Conservation (phyloP, 2,888 invertebrate species). For the Choreutis nemorana region DNA sequence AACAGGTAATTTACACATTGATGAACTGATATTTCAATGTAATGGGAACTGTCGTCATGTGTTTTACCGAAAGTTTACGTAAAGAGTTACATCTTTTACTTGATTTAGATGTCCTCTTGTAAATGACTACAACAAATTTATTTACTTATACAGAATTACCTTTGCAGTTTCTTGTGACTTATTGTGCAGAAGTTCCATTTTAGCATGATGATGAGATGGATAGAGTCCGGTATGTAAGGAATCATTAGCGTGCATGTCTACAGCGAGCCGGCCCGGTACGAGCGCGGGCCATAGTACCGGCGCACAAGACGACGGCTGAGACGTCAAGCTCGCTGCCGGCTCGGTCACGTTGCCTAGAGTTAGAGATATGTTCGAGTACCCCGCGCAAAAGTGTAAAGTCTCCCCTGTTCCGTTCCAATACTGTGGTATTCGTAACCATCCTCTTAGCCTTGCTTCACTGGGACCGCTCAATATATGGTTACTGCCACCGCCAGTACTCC, state of each 20-base stretch:
- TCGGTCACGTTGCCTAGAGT: conserved; percentile 55
- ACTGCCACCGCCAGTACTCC: conserved; percentile 75
- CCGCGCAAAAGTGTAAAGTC: conserved; percentile 79
- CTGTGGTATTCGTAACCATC: conserved; percentile 82
- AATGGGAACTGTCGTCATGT: no score
- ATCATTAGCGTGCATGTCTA: conserved; percentile 74
- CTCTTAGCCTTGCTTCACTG: conserved; percentile 80
- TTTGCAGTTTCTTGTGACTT: conserved; percentile 77
- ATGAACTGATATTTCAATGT: no score
- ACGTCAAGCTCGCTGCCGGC: conserved; percentile 70
- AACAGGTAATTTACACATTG: conserved; percentile 3
- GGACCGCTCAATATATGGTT: conserved; percentile 73
- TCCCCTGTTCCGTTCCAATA: conserved; percentile 75
- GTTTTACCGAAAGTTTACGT: no score
- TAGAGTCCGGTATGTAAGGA: conserved; percentile 64
- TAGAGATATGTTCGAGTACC: conserved; percentile 77
- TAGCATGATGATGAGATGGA: conserved; percentile 74
- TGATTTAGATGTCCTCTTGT: no score
- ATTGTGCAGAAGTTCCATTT: conserved; percentile 84
- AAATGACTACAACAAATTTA: no score
- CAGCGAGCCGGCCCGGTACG: conserved; percentile 69
- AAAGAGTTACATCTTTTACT: no score
- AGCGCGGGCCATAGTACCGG: conserved; percentile 72
- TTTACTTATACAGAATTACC: no score
- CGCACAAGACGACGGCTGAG: conserved; percentile 75